phyloP scores from a whole-genome alignment of 2,797 vertebrate species.

The Liparis tanakae region DNA sequence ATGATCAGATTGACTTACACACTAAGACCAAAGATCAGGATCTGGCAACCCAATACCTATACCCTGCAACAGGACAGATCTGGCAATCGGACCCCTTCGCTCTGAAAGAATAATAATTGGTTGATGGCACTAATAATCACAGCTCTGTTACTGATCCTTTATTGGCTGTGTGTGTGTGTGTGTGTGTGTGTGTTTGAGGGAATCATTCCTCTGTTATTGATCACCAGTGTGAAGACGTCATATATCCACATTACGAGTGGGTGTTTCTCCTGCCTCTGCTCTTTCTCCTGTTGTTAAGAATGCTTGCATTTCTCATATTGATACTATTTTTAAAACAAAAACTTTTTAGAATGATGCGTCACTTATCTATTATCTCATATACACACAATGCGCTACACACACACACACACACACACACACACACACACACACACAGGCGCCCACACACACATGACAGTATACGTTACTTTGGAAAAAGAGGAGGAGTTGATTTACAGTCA shows the following conservation, averaged over 20 bases:
- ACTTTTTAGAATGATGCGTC: constrained; percentile 24
- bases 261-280: constrained; percentile 86
- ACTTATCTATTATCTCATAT: constrained; percentile 1
- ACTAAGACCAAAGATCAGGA: constrained; percentile 76
- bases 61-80: constrained; percentile 66
- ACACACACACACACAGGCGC: constrained; percentile 4
- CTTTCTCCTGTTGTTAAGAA: constrained; percentile 75
- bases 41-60: constrained; percentile 80
- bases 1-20: constrained; percentile 74
- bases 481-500: constrained; percentile 26
- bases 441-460: constrained; percentile 13
- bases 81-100: constrained; percentile 74
- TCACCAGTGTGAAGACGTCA: constrained; percentile 68
- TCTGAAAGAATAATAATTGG: constrained; percentile 76
- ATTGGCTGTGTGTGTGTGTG: constrained; percentile 1
- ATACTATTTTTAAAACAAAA: constrained; percentile 17
- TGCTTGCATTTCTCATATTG: constrained; percentile 30
- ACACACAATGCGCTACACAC: constrained; percentile 9
- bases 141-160: constrained; percentile 75
- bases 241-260: constrained; percentile 83
- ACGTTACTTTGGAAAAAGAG: constrained; percentile 18
- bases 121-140: constrained; percentile 83
- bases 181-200: constrained; percentile 24
- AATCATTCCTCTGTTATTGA: constrained; percentile 68
- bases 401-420: constrained; percentile 10